These are phyloP conservation scores for Prietella phreatophila DNA, from an alignment of 2,113 vertebrate species.

Conservation along the genomic window DNA sequence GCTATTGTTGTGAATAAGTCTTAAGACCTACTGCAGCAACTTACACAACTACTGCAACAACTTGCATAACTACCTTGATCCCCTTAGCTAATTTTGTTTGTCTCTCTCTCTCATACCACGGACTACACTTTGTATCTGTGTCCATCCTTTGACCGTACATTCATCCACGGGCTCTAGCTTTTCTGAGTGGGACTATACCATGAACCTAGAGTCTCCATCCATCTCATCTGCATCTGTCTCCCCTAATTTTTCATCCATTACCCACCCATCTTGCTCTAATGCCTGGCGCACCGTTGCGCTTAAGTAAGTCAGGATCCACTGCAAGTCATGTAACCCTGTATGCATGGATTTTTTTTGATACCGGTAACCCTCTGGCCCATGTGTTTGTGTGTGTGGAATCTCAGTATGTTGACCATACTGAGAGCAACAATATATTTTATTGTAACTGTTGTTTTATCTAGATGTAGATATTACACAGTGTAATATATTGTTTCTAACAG, in stretches of 20 bases:
- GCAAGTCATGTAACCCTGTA: slow-evolving; percentile 27
- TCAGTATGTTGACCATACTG: background rate
- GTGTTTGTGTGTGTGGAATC: slow-evolving; percentile 27
- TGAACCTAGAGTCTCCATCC: slow-evolving; percentile 66
- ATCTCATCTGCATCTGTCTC: slow-evolving; percentile 75
- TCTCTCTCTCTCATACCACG: slow-evolving; percentile 47
- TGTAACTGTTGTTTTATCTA: background rate
- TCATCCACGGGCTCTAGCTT: slow-evolving; percentile 59
- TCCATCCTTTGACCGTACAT: slow-evolving; percentile 43
- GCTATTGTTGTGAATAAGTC: slow-evolving; percentile 54
- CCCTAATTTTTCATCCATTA: slow-evolving; percentile 72
- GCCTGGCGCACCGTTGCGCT: slow-evolving; percentile 73
- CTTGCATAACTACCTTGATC: slow-evolving; percentile 47
- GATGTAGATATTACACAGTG: background rate
- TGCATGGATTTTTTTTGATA: slow-evolving; percentile 50
- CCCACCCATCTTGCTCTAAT: slow-evolving; percentile 68
- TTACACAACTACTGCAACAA: slow-evolving; percentile 42
- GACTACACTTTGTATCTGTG: slow-evolving; percentile 61
- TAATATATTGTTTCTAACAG: background rate
- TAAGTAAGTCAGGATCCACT: slow-evolving; percentile 72
- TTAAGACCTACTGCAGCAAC: slow-evolving; percentile 27
- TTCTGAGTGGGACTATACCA: slow-evolving; percentile 64
- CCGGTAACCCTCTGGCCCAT: background rate
- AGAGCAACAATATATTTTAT: background rate
- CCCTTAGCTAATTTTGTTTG: slow-evolving; percentile 45